These are phyloP conservation scores for Trachythela sp. DNA, from an alignment of 64 coral and sea anemone species.

Conservation along the genomic window DNA sequence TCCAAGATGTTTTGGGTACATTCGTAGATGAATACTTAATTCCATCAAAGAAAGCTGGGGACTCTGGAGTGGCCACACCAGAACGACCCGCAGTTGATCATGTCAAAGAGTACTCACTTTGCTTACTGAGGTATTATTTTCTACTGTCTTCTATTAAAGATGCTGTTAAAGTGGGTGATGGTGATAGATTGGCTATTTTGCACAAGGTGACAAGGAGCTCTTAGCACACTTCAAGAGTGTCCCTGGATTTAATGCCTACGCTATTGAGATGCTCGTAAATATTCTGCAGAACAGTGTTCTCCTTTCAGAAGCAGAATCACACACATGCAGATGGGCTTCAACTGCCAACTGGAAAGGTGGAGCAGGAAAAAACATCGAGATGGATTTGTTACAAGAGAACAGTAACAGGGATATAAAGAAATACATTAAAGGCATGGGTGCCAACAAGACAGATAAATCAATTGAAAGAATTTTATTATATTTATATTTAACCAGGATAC, in stretches of 20 bases:
- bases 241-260: slow-evolving; percentile 40
- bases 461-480: too few relatives aligned
- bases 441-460: too few relatives aligned
- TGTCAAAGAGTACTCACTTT: slow-evolving; percentile 32
- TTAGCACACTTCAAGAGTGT: slow-evolving; percentile 26
- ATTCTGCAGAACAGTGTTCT: slow-evolving; percentile 24
- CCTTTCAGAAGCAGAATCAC: slow-evolving; percentile 4
- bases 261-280: slow-evolving; percentile 38
- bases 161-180: slow-evolving; percentile 47
- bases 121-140: slow-evolving; percentile 24
- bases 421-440: slow-evolving; percentile 25
- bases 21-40: background rate
- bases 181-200: slow-evolving; percentile 18
- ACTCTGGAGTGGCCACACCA: background rate
- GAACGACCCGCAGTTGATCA: background rate
- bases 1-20: background rate
- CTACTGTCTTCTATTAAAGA: slow-evolving; percentile 13
- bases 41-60: background rate
- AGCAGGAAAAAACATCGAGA: too few relatives aligned
- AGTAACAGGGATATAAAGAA: slow-evolving; percentile 20
- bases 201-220: slow-evolving; percentile 38
- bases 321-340: slow-evolving; percentile 21
- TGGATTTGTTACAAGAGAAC: slow-evolving; percentile 35
- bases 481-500: too few relatives aligned
- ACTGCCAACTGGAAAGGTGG: slow-evolving; percentile 48